Evolutionary conservation across 30 jellyfish, hydroid and myxozoan species (phyloP).

Genomic region (Aurelia sp.): DNA sequence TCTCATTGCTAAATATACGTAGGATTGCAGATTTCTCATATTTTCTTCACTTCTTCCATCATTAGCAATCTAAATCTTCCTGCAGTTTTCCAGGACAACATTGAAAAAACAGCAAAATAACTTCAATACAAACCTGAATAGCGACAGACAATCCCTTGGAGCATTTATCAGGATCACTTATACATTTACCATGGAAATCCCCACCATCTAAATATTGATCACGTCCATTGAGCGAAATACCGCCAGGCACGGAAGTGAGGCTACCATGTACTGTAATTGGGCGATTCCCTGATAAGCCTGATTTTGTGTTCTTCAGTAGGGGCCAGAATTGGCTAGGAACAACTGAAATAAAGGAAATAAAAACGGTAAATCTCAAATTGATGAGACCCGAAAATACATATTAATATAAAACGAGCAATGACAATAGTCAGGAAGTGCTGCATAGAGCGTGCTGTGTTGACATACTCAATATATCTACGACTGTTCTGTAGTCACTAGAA

Average conservation of each 20-base stretch:
- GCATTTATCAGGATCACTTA: conserved; percentile 95
- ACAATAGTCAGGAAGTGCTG: too few relatives aligned
- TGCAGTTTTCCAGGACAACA: not conserved
- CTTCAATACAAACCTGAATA: conserved; percentile 58
- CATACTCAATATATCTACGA: too few relatives aligned
- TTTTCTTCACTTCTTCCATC: too few relatives aligned
- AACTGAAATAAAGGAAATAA: conserved; percentile 27
- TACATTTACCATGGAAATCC: conserved; percentile 94
- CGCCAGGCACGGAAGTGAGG: conserved; percentile 76
- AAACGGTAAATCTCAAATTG: too few relatives aligned
- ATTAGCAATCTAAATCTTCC: too few relatives aligned
- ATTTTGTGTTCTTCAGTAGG: conserved; percentile 77
- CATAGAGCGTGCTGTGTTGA: too few relatives aligned
- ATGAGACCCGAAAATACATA: too few relatives aligned
- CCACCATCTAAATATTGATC: conserved; percentile 91
- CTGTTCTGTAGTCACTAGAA: too few relatives aligned
- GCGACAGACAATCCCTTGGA: conserved; percentile 95
- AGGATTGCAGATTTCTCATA: too few relatives aligned
- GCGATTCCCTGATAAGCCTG: conserved; percentile 92
- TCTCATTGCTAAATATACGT: too few relatives aligned
- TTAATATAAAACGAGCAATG: too few relatives aligned
- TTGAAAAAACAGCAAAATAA: not conserved
- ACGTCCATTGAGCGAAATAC: conserved; percentile 81
- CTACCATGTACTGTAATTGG: conserved; percentile 88
- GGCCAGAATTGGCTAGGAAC: conserved; percentile 96